Evolutionary conservation across 2,113 vertebrate species (phyloP), one percentile per base, ranked within the genome.

Genomic region (Scophthalmus maximus): DNA sequence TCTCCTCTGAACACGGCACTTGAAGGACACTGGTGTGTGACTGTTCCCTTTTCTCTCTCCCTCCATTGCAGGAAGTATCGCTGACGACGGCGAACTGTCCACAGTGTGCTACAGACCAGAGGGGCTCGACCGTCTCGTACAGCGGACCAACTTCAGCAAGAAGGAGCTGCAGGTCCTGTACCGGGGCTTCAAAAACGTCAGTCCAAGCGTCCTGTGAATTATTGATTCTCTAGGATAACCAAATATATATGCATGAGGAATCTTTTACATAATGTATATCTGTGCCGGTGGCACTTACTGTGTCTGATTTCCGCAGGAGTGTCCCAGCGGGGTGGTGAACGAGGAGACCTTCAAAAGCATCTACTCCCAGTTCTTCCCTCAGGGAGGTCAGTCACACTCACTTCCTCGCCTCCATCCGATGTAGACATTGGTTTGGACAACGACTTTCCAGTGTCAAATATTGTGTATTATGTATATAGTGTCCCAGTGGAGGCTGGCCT

Each of bases 341-440:
- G 97, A 99, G 83, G 97, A 98, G 46, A 96, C 95, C n/a, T 98
- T 98, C 91, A 96, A 97, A 92, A 94, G 90, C 85, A 98, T 99
- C 71, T 99, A 98, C 86, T 95, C 96, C 25, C 94, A 97, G 88
- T 99, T 99, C 92, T 99, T 99, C 83, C 97, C 97, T 27, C 95
- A 97, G 77, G 97, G 97, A 94, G 97, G 97, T 98, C 78, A 94
- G 96, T 81, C 14, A 23, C 5, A 18, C 14, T 36, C 32, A 55
- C 0, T 34, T 34, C 42, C 3, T 44, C 20, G 44, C 44, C 14
- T 17, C 26, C 23, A 34, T 18, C 25, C 1, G 30, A 1, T 9
- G 10, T 32, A 8, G 9, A n/a, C 22, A 47, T 26, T 38, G 3
- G 11, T n/a, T n/a, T n/a, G n/a, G n/a, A n/a, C n/a, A 36, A 36